Evolutionary conservation across 1,140 invertebrate genomes (phyloP), one percentile per base, ranked within the genome.

Genomic region (Eriocheir sinensis): DNA sequence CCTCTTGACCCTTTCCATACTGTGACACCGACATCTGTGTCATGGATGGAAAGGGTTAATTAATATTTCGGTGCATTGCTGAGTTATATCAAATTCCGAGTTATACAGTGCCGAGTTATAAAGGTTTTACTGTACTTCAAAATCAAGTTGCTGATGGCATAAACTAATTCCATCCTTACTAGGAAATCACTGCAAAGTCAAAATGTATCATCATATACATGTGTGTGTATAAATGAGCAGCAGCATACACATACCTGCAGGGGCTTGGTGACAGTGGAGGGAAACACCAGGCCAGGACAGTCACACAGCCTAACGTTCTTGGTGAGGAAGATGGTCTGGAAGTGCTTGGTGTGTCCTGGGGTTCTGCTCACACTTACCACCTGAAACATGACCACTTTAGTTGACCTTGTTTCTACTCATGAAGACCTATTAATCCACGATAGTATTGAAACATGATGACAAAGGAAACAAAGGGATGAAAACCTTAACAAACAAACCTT

Each of bases 331-430:
- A 99, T 99, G 0, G 99, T 99, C 97, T 99, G 99, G 96, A 99
- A 99, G 97, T 99, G 99, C 97, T 99, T 99, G 0, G 99, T 99
- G 96, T 99, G 99, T 1, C 99, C 99, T 0, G 99, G 99, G 0
- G 99, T 99, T 96, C 97, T 97, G 0, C 99, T 99, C 32, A 99
- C 99, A 96, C 98, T 99, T 0, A 99, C 99, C 72, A 99, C 98
- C 97, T 99, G 41, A 92, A 96, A 96, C 81, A 89, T 44, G 91
- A 94, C 80, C n/a, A 34, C n/a, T n/a, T 38, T 80, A 81, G 34
- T 2, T n/a, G 1, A 72, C 1, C n/a, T 17, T n/a, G n/a, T 72
- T n/a, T n/a, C 60, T n/a, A n/a, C 21, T 21, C 21, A 72, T 2
- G n/a, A n/a, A 2, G 27, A 21, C 53, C 53, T 2, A 2, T 21